Base-by-base conservation (phyloP, 2,113 vertebrate genomes). In the Cygnus buccinator region DNA sequence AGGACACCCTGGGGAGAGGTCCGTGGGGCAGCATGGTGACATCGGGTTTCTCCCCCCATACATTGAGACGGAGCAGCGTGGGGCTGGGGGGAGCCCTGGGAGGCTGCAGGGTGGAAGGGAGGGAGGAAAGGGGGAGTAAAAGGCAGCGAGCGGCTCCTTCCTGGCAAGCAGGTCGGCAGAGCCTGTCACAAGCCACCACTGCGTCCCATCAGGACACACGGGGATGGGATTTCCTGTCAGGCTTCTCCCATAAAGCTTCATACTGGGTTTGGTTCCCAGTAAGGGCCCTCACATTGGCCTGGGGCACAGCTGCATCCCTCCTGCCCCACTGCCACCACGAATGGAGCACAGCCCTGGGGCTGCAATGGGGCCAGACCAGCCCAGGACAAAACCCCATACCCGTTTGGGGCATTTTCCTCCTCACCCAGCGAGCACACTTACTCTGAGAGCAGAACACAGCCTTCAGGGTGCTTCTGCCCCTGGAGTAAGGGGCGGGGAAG, bases 281-380 rank as follows among this genome's bases (percentile, higher is more conserved):
- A 6, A 10, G 0, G 0, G 50, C 23, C 13, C 8, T 21, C 2
- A 1, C 43, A 35, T 6, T 9, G 6, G 6, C 22, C 48, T 48
- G 37, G 78, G 71, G 44, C 74, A 52, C 39, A 1, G 55, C 23
- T 54, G 57, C 63, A 77, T 81, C 87, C 68, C 76, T 80, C 57
- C 66, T 1, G 7, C 61, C 58, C 25, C 0, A 0, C 2, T 0
- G 48, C 29, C 13, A 65, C 19, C 21, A 50, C 22, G 22, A 0
- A 12, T 70, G 83, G 81, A 91, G 81, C 65, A 54, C 85, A 81
- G 84, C 91, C 89, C 83, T 70, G 2, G 3, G 57, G 81, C 74
- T 91, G 84, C 71, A 87, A 22, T 1, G 0, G 41, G 73, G 80
- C 79, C 86, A 71, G 76, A 26, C 67, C 58, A 31, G 84, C 41